These are phyloP conservation scores for Haliclona indistincta DNA, from an alignment of 37 sponge, comb jelly and placozoan genomes.

Conservation along the genomic window DNA sequence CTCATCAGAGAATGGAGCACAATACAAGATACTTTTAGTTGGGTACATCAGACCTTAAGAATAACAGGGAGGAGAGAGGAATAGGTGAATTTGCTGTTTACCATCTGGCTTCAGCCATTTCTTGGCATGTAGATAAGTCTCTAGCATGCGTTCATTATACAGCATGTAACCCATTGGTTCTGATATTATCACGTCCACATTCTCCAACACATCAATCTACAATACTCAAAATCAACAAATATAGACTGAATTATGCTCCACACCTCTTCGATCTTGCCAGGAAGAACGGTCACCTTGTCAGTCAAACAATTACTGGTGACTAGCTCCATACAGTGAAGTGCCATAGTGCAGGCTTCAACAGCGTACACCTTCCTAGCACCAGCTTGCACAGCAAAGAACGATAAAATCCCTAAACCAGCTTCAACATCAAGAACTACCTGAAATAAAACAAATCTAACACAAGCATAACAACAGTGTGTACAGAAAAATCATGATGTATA, in stretches of 20 bases:
- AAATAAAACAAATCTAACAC: no score
- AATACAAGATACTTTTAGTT: conserved; percentile 84
- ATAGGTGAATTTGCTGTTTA: no score
- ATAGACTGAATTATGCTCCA: no score
- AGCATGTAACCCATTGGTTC: conserved; percentile 99
- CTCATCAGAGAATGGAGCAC: conserved; percentile 96
- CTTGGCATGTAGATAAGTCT: conserved; percentile 90
- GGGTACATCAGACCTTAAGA: conserved; percentile 88
- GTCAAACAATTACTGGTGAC: conserved; percentile 53
- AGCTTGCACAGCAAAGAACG: conserved; percentile 95
- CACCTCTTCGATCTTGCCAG: conserved; percentile 96
- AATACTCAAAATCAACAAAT: no score
- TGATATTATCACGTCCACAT: conserved; percentile 91
- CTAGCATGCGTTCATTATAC: conserved; percentile 98
- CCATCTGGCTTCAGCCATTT: conserved; percentile 96
- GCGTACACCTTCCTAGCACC: conserved; percentile 91
- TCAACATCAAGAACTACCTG: conserved; percentile 97
- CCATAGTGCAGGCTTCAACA: conserved; percentile 90
- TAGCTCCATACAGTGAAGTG: conserved; percentile 66
- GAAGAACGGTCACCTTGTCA: conserved; percentile 79
- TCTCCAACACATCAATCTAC: conserved; percentile 87
- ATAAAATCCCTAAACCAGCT: conserved; percentile 89
- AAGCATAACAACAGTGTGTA: no score
- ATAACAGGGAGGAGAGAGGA: not conserved
- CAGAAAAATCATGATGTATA: no score